Evolutionary conservation across 2,113 vertebrate genomes (phyloP), one percentile per base, ranked within the genome.

Genomic region (Xenopus borealis): DNA sequence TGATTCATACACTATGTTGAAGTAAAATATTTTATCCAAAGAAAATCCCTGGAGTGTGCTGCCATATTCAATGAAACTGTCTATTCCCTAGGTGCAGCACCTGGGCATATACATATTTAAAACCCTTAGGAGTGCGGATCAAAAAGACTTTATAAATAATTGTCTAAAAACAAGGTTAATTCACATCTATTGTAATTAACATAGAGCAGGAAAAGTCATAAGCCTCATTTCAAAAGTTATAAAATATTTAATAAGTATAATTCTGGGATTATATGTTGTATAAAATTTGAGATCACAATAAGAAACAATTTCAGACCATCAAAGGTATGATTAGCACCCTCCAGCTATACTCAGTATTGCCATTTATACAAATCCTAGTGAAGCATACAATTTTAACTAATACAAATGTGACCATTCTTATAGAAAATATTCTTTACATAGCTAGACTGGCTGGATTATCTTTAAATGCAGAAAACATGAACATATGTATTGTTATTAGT

Each of bases 181-280:
- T 0, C 66, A 11, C 79, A 78, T 3, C 27, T 64, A 79, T 11
- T 70, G 57, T 40, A 50, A 10, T 50, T 50, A 83, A 85, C 80
- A 75, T 23, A 83, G 85, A 82, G 80, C 78, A 85, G 78, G 67
- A 82, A 79, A 75, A 70, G 78, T 55, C 81, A 84, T 66, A 83
- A 82, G 57, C 61, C 80, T 71, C 13, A 64, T 66, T 86, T 91
- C 14, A 93, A 92, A 92, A 96, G 94, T 96, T 94, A 96, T 92
- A 92, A 98, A 98, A 97, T 98, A 98, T 98, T 99, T 98, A 99
- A 94, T 98, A 94, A 88, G 92, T 96, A 95, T 95, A 95, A 92
- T 95, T 93, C 85, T 91, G 94, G 89, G 88, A 87, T 93, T 94
- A 95, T 95, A 94, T 91, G 95, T 96, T 96, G 95, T 98, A 98